phyloP scores from a whole-genome alignment of 2,888 invertebrate genomes.

The Rhamnusium bicolor region DNA sequence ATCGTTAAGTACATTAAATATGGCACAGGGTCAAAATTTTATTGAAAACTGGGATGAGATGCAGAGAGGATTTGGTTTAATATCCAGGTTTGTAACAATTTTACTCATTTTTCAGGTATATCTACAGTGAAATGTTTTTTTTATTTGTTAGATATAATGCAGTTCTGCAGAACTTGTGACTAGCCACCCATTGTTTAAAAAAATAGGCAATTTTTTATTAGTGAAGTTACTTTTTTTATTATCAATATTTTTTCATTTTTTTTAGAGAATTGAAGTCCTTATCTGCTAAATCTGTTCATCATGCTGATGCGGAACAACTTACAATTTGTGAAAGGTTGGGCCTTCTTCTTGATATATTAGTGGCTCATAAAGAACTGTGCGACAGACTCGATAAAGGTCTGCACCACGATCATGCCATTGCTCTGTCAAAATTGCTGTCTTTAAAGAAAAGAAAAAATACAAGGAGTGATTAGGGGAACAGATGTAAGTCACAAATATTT shows the following conservation, averaged over 20 bases:
- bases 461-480: constrained; percentile 76
- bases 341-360: constrained; percentile 73
- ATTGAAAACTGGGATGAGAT: constrained; percentile 71
- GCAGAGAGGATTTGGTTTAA: constrained; percentile 73
- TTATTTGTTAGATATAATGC: too few species aligned
- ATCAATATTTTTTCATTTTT: too few species aligned
- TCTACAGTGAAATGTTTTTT: too few species aligned
- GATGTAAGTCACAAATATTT: too few species aligned
- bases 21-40: constrained; percentile 59
- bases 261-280: constrained; percentile 72
- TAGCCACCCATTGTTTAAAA: too few species aligned
- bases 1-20: constrained; percentile 67
- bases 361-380: constrained; percentile 75
- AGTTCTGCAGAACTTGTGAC: too few species aligned
- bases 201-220: too few species aligned
- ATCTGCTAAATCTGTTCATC: constrained; percentile 72
- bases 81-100: constrained; percentile 70
- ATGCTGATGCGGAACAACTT: constrained; percentile 73
- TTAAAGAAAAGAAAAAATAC: constrained; percentile 77
- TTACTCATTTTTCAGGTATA: too few species aligned
- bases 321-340: constrained; percentile 74
- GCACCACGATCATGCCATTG: constrained; percentile 76
- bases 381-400: constrained; percentile 77
- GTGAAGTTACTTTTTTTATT: too few species aligned
- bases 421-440: constrained; percentile 76